These are phyloP conservation scores for Charadrius vociferus DNA, from an alignment of 2,113 vertebrate species.

Conservation along the genomic window DNA sequence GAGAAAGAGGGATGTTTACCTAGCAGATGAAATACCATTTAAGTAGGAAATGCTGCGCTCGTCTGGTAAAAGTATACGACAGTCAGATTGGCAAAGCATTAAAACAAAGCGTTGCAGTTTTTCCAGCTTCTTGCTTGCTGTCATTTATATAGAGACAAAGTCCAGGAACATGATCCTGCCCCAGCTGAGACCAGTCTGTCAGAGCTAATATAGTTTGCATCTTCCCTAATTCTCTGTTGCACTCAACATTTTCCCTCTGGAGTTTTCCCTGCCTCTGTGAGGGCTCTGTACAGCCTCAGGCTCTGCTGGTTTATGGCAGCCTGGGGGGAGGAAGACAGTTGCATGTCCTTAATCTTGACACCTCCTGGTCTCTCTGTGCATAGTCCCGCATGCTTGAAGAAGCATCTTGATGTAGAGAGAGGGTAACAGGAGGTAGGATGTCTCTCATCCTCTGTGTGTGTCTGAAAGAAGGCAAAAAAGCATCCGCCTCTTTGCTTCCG, in stretches of 20 bases:
- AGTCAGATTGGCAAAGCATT: background rate
- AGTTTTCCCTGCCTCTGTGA: background rate
- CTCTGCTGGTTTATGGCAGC: background rate
- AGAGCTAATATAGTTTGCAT: background rate
- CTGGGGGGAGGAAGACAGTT: background rate
- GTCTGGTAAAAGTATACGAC: background rate
- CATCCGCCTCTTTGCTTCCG: background rate
- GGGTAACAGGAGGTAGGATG: background rate
- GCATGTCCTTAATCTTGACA: background rate
- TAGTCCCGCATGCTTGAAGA: background rate
- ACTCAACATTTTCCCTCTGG: background rate
- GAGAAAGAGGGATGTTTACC: background rate
- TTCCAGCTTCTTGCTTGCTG: background rate
- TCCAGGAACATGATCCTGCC: background rate
- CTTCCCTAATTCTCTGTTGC: background rate
- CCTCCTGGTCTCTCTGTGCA: background rate
- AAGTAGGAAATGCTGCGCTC: background rate
- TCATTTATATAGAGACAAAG: background rate
- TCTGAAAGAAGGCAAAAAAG: background rate
- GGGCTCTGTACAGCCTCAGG: background rate
- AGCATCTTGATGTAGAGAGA: background rate
- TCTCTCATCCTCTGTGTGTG: background rate
- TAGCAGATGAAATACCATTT: background rate
- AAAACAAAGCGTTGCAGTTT: background rate
- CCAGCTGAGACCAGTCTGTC: background rate